phyloP scores from a whole-genome alignment of 2,888 invertebrate species.

The Epinotia nisella region DNA sequence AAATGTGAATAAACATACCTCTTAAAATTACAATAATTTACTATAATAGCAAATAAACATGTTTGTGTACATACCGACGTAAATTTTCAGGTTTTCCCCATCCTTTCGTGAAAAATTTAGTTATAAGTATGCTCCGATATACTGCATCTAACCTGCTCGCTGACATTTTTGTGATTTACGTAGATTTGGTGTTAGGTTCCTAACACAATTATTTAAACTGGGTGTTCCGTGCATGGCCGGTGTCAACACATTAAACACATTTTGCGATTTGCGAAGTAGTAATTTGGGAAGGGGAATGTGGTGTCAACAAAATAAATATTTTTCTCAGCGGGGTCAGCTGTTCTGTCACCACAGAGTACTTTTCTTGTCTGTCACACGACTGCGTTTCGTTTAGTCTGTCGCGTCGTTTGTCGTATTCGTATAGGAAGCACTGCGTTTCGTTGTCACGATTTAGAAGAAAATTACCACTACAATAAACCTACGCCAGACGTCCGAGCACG shows the following conservation, averaged over 20 bases:
- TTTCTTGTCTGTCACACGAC: constrained; percentile 26
- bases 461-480: neutral
- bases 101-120: constrained; percentile 97
- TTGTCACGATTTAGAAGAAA: constrained; percentile 1
- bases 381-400: constrained; percentile 27
- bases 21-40: constrained; percentile 4
- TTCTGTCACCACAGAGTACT: no score
- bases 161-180: constrained; percentile 76
- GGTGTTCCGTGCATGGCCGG: constrained; percentile 33
- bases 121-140: constrained; percentile 93
- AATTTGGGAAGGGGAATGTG: constrained; percentile 33
- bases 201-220: constrained; percentile 27
- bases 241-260: constrained; percentile 42
- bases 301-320: constrained; percentile 43
- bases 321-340: constrained; percentile 44
- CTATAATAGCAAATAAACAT: neutral
- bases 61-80: constrained; percentile 85
- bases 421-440: constrained; percentile 19
- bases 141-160: constrained; percentile 89
- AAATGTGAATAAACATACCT: constrained; percentile 19
- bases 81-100: constrained; percentile 98
- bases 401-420: neutral
- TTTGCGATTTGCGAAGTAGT: no score
- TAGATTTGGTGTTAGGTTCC: constrained; percentile 44
- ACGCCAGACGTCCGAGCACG: no score